Conservation (phyloP, 2,113 vertebrate species). For the Silurus asotus region DNA sequence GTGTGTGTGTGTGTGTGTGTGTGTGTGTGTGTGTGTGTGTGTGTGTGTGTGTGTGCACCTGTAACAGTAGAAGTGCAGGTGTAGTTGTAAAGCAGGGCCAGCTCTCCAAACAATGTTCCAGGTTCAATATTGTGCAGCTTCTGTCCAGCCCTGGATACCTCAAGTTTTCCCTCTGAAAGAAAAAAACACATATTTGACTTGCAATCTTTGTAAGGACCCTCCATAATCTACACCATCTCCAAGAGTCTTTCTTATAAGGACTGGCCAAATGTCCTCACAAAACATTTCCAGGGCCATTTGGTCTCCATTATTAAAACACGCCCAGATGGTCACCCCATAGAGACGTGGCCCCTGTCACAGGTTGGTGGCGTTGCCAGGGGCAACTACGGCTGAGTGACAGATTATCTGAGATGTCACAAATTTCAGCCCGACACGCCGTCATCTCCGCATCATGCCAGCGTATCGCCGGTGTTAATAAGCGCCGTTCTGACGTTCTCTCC, state of each 20-base stretch:
- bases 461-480: constrained; percentile 22
- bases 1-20: neutral
- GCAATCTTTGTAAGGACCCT: neutral
- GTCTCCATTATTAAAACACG: constrained; percentile 15
- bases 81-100: constrained; percentile 73
- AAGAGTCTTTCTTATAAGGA: neutral
- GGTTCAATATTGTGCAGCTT: constrained; percentile 68
- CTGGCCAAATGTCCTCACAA: neutral
- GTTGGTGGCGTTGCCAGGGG: constrained; percentile 17
- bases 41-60: constrained; percentile 61
- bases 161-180: constrained; percentile 71
- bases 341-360: neutral
- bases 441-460: constrained; percentile 12
- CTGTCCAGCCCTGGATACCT: constrained; percentile 67
- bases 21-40: neutral
- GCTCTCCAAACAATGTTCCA: constrained; percentile 71
- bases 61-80: constrained; percentile 68
- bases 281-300: neutral
- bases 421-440: constrained; percentile 30
- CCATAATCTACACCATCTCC: no score
- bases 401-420: constrained; percentile 46
- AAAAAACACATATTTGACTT: neutral
- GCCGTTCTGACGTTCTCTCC: constrained; percentile 14
- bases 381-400: constrained; percentile 41
- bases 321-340: constrained; percentile 31